Percentiles rank a stretch among this genome's conserved stretches.
phyloP scores from a whole-genome alignment of 2,113 vertebrate species.

The Gopherus evgoodei region DNA sequence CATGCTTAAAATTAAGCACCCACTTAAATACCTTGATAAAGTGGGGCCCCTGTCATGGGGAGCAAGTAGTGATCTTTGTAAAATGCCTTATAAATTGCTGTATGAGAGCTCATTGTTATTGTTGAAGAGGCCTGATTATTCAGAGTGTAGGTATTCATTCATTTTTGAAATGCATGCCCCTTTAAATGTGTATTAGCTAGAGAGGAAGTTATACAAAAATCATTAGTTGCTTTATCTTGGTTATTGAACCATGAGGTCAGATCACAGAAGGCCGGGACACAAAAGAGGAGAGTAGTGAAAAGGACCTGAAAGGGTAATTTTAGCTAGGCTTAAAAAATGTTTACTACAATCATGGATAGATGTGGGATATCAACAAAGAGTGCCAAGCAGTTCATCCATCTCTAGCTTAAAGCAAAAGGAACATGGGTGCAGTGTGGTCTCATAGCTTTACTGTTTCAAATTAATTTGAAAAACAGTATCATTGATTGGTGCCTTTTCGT shows the following conservation, averaged over 20 bases:
- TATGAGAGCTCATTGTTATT: background rate
- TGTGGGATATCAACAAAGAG: background rate
- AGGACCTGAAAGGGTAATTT: background rate
- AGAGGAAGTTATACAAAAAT: background rate
- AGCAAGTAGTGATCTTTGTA: background rate
- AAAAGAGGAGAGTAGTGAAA: background rate
- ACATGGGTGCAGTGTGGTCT: background rate
- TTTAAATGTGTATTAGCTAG: background rate
- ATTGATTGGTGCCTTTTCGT: background rate
- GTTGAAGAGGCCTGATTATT: background rate
- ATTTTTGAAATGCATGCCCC: background rate
- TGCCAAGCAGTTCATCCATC: background rate
- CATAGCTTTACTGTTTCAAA: background rate
- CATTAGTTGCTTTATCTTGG: background rate
- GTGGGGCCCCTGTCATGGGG: too few species aligned
- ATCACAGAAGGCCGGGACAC: background rate
- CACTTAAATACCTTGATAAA: background rate
- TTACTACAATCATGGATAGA: background rate
- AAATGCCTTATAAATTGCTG: background rate
- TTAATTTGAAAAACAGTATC: accelerated
- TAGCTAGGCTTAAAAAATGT: background rate
- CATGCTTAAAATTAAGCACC: background rate
- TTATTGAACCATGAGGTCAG: background rate
- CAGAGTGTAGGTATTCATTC: background rate
- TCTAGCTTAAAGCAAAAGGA: background rate